These are phyloP conservation scores for Heliconius ismenius DNA, from an alignment of 2,888 invertebrate genomes.

Conservation along the genomic window DNA sequence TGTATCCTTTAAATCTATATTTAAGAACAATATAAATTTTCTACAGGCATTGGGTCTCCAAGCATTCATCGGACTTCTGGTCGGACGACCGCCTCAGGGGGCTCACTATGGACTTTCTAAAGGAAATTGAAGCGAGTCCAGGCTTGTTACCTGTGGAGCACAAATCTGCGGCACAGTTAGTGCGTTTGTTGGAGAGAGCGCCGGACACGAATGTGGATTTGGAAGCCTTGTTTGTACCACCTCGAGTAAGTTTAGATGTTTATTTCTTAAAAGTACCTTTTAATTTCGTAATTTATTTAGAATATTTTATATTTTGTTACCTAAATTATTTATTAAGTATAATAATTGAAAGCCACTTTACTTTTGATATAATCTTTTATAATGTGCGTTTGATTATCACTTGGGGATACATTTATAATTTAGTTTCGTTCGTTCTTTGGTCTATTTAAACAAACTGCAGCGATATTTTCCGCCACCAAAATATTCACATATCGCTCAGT, in stretches of 20 bases:
- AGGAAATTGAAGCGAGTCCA: constrained; percentile 92
- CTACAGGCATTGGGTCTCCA: constrained; percentile 92
- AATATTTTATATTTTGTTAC: no score
- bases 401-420: no score
- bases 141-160: constrained; percentile 93
- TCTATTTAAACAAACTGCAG: no score
- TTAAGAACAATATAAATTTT: background rate
- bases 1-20: background rate
- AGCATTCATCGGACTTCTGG: constrained; percentile 94
- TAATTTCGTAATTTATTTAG: background rate
- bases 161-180: constrained; percentile 91
- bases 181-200: constrained; percentile 89
- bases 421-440: no score
- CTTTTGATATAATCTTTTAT: no score
- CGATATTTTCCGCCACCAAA: no score
- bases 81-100: constrained; percentile 87
- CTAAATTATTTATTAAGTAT: no score
- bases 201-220: constrained; percentile 87
- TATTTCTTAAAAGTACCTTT: background rate
- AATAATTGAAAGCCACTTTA: no score
- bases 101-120: constrained; percentile 91
- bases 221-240: constrained; percentile 85
- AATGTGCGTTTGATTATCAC: no score
- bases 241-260: constrained; percentile 77
- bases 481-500: no score